phyloP scores from a whole-genome alignment of 2,113 vertebrate genomes.

The Rhinichthys klamathensis region DNA sequence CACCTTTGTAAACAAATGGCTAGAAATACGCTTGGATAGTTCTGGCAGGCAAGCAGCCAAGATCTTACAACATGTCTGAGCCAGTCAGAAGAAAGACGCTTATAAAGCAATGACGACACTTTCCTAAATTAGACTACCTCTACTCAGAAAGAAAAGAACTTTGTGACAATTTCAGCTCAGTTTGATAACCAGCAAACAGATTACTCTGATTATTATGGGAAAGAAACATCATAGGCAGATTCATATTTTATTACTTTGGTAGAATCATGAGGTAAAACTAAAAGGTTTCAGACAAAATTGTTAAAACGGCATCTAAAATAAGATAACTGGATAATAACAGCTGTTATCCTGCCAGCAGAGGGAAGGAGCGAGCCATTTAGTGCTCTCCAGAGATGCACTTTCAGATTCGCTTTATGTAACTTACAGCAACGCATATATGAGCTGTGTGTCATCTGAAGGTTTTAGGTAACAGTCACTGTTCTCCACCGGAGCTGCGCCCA shows the following conservation, averaged over 20 bases:
- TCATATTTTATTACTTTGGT: background rate
- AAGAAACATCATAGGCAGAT: background rate
- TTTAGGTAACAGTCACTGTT: no score
- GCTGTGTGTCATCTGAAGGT: background rate
- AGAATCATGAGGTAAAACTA: background rate
- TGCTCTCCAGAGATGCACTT: background rate
- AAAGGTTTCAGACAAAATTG: background rate
- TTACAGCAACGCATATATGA: no score
- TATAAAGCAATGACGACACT: background rate
- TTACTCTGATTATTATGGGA: background rate
- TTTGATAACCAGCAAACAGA: background rate
- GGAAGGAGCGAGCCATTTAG: slow-evolving; percentile 41
- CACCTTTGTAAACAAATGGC: slow-evolving; percentile 52
- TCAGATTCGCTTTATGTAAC: background rate
- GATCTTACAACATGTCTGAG: slow-evolving; percentile 48
- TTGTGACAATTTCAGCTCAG: background rate
- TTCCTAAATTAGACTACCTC: background rate
- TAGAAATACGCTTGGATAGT: slow-evolving; percentile 40
- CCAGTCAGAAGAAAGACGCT: slow-evolving; percentile 35
- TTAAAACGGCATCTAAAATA: background rate
- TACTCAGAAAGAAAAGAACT: background rate
- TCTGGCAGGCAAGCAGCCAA: slow-evolving; percentile 48
- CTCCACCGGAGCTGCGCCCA: no score
- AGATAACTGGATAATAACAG: background rate
- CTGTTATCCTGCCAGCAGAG: slow-evolving; percentile 42